Conservation (phyloP, 2,888 invertebrate genomes). For the Lypha dubia region DNA sequence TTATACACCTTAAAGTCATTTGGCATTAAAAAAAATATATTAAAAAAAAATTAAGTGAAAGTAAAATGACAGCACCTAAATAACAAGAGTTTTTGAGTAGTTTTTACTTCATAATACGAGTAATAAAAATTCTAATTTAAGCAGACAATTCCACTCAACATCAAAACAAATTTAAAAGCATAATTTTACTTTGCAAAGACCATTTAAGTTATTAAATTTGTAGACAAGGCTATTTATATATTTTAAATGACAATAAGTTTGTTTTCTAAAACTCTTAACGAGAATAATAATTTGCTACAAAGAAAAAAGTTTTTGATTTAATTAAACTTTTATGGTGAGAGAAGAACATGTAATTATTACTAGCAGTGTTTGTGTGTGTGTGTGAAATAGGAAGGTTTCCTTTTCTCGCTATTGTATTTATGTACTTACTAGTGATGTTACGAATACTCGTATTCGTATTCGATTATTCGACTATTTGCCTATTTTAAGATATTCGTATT, state of each 20-base stretch:
- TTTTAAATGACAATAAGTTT: neutral
- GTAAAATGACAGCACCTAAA: neutral
- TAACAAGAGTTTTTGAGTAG: too few species aligned
- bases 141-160: neutral
- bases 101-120: too few species aligned
- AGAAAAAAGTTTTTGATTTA: slow-evolving; percentile 16
- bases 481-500: too few species aligned
- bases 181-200: neutral
- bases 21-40: too few species aligned
- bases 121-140: neutral
- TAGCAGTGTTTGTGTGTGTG: slow-evolving; percentile 5
- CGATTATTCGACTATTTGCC: too few species aligned
- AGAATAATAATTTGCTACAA: neutral
- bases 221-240: neutral
- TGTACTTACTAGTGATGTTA: too few species aligned
- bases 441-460: too few species aligned
- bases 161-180: neutral
- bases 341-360: neutral
- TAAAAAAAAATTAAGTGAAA: too few species aligned
- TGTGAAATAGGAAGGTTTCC: neutral
- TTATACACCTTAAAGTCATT: too few species aligned
- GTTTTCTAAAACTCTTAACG: neutral
- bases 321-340: slow-evolving; percentile 17
- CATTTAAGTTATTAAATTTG: slow-evolving; percentile 28
- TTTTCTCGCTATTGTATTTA: neutral